Base-by-base conservation (phyloP, 2,113 vertebrate genomes). In the Paradoxurus hermaphroditus region DNA sequence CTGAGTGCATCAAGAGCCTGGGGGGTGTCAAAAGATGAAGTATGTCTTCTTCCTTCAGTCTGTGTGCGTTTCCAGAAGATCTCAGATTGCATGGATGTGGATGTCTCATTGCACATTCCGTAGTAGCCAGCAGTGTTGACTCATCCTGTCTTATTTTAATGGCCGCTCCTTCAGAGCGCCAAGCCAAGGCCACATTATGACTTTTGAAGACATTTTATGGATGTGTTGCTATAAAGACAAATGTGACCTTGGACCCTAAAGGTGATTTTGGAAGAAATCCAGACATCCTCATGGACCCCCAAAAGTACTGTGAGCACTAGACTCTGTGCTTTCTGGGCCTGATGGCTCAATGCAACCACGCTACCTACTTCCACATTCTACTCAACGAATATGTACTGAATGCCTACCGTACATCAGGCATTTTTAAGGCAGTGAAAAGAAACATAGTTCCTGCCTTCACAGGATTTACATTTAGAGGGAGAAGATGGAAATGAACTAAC, bases 201-300 rank as follows among this genome's bases (percentile, higher is more conserved):
- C n/a, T 83, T 82, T 31, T 34, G 31, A 39, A 70, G 73, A 62
- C 73, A 75, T 34, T 95, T 85, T 36, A 56, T 70, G 70, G 46
- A 25, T 78, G 39, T 39, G 21, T 34, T 51, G 34, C 39, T 49
- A 25, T 62, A 86, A 72, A 39, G 34, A 41, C 62, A 78, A 68
- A 86, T 62, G 70, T 2, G 34, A 34, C 41, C 34, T 68, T 68
- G n/a, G 82, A 63, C 25, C 5, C 34, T 49, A n/a, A 91, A 79
- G 49, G 9, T 31, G 44, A 56, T 70, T 59, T 88, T 49, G 67
- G 78, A 68, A 89, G 34, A 41, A 77, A 89, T 67, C 44, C 14
- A 27, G 77, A 93, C 19, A 49, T 82, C 82, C 65, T 92, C 56
- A 31, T 18, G 29, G 65, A n/a, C 36, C 1, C 21, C 29, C n/a